phyloP scores from a whole-genome alignment of 2,797 vertebrate species.

The Mormyrops boulengeri region DNA sequence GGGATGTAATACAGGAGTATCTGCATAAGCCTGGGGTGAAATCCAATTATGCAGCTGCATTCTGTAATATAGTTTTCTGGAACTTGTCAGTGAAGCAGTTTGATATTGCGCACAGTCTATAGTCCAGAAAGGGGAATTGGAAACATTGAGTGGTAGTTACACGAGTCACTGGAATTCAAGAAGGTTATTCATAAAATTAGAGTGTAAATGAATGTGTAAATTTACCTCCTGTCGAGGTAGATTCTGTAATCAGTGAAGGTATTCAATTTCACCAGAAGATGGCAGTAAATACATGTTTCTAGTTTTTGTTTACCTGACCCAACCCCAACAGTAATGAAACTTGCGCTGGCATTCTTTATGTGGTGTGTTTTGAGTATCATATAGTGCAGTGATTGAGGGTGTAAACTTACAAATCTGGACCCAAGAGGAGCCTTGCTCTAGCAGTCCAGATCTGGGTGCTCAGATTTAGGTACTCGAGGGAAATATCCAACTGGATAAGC shows the following conservation, averaged over 20 bases:
- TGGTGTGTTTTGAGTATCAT: background rate
- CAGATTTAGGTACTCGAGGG: background rate
- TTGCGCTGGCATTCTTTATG: background rate
- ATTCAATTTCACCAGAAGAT: conserved; percentile 6
- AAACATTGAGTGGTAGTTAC: background rate
- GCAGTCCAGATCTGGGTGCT: background rate
- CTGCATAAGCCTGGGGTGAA: background rate
- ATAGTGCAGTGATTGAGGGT: background rate
- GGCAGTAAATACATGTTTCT: conserved; percentile 13
- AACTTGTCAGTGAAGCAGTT: background rate
- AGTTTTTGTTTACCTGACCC: background rate
- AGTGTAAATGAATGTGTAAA: background rate
- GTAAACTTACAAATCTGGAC: background rate
- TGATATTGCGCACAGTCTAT: background rate
- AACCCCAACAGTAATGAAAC: background rate
- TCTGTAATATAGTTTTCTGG: background rate
- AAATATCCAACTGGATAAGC: background rate
- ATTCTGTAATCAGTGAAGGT: background rate
- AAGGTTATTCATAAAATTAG: background rate
- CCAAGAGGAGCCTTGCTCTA: background rate
- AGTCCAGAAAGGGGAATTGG: background rate
- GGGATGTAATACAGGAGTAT: background rate
- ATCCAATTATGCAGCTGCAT: background rate
- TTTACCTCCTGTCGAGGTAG: background rate
- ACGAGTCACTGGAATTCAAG: background rate